Evolutionary conservation across 2,888 invertebrate species (phyloP), one percentile per base, ranked within the genome.

Genomic region (Xanthorhoe spadicearia): DNA sequence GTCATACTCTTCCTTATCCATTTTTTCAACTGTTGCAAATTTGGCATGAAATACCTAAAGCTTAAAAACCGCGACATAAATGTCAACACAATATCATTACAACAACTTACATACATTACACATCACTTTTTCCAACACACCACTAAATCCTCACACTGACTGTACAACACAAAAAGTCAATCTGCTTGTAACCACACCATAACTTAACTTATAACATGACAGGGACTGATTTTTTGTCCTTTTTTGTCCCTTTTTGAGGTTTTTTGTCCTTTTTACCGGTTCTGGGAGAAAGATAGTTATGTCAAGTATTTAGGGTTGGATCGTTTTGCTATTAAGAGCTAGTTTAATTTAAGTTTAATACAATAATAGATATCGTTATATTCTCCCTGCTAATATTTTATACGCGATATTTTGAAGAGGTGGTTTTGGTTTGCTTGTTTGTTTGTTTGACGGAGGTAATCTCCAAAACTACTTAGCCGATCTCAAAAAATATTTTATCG

Each of bases 121-220:
- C 50, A 15, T 55, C 46, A 54, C 54, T 35, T 62, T 64, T 13
- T n/a, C 54, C 19, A 43, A 64, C 35, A 58, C n/a, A 43, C 13
- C 19, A 66, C 61, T 49, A 66, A 67, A 59, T 59, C 50, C 19
- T 35, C 4, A 1, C 3, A 64, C 43, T 50, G 71, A 71, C 65
- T 71, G 74, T 76, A 74, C 73, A 51, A 66, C 68, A 70, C 65
- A 69, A 72, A 73, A 73, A 79, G 72, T 74, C 76, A 75, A 77
- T 78, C 74, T 73, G 75, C 75, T 28, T 18, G 69, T 70, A 61
- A 70, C 64, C 67, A 61, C 74, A 65, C 71, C 77, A 75, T 77
- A 78, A 77, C 71, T 77, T 75, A 72, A 68, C 60, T 66, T 69
- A 69, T 70, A 75, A 77, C 77, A 76, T 79, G 79, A 77, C 79